These are phyloP conservation scores for Myotis yumanensis DNA, from an alignment of 2,113 vertebrate genomes.

Conservation along the genomic window DNA sequence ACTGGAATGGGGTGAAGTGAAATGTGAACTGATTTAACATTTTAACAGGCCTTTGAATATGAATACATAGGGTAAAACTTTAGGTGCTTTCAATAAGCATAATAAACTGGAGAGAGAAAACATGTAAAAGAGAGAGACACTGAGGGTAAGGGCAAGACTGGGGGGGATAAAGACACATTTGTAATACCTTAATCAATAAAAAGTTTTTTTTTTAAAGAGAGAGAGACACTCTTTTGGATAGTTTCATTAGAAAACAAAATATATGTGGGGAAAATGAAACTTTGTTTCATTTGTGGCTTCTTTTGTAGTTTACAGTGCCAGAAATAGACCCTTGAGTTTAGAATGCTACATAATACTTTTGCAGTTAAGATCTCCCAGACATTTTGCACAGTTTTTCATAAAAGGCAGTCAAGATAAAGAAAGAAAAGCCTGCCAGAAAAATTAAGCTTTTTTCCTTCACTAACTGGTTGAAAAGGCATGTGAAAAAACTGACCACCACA, in stretches of 20 bases:
- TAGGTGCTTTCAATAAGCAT: background rate
- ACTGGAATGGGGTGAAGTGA: background rate
- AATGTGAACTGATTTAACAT: background rate
- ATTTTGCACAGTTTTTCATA: conserved; percentile 9
- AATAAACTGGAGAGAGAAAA: conserved; percentile 20
- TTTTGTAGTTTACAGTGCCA: conserved; percentile 26
- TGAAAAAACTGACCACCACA: background rate
- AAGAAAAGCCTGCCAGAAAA: background rate
- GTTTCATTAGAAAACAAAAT: conserved; percentile 40
- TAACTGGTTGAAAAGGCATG: background rate
- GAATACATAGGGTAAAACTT: background rate
- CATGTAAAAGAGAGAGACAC: background rate
- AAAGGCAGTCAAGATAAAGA: background rate
- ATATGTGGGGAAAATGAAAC: background rate
- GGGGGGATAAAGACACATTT: too few species aligned
- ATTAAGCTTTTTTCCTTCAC: background rate
- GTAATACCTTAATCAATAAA: too few species aligned
- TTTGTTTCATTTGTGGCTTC: conserved; percentile 41
- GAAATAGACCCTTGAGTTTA: conserved; percentile 33
- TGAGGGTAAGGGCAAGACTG: background rate
- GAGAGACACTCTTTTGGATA: background rate
- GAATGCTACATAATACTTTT: background rate
- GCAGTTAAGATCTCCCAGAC: conserved; percentile 34
- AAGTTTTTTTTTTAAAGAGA: too few species aligned
- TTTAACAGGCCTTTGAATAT: background rate